These are phyloP conservation scores for Xestobium rufovillosum DNA, from an alignment of 2,888 invertebrate genomes.

Conservation along the genomic window DNA sequence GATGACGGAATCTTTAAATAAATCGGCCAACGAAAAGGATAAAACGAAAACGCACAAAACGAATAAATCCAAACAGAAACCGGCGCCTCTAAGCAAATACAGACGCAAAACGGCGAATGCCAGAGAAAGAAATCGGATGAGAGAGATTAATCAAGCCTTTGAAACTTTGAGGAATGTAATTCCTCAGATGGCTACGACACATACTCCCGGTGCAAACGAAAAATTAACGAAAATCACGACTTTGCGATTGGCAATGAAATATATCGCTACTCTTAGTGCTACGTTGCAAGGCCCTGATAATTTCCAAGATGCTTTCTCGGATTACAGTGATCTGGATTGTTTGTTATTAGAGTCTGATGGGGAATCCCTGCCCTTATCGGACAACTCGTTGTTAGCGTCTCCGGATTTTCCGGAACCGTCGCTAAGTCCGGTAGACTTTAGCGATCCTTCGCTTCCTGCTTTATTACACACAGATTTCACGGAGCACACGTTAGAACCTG, in stretches of 20 bases:
- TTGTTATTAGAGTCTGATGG: constrained; percentile 53
- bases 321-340: constrained; percentile 41
- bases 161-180: constrained; percentile 72
- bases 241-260: constrained; percentile 77
- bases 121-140: constrained; percentile 77
- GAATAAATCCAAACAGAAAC: constrained; percentile 52
- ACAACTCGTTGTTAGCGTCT: constrained; percentile 48
- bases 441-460: constrained; percentile 37
- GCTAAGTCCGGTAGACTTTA: constrained; percentile 51
- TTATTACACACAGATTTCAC: constrained; percentile 38
- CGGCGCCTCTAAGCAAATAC: constrained; percentile 79
- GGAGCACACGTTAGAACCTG: constrained; percentile 36
- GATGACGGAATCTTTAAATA: constrained; percentile 41
- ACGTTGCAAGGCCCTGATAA: constrained; percentile 42
- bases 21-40: constrained; percentile 20
- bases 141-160: constrained; percentile 85
- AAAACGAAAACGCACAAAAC: constrained; percentile 22
- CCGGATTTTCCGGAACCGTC: constrained; percentile 47
- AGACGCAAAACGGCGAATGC: constrained; percentile 86
- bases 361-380: constrained; percentile 50
- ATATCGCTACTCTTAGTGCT: constrained; percentile 69
- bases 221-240: constrained; percentile 88
- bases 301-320: constrained; percentile 25
- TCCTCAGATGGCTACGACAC: constrained; percentile 49
- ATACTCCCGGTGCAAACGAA: constrained; percentile 54